Base-by-base conservation (phyloP, 2,888 invertebrate species). In the Idaea straminata region DNA sequence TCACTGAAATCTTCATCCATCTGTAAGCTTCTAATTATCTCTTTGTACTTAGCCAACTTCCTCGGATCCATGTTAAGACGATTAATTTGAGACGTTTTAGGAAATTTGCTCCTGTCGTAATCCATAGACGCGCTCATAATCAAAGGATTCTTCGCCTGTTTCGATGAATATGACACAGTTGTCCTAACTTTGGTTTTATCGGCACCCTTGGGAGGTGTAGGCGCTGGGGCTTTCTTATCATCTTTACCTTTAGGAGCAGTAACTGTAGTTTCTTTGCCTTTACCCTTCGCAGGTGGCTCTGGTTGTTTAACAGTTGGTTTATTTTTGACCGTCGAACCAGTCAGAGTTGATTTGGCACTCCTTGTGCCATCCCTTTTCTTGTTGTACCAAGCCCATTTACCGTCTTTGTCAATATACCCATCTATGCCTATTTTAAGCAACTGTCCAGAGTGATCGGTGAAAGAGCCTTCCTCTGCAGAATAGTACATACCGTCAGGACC, bases 401-500 rank as follows among this genome's bases (percentile, higher is more conserved):
- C 80, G 58, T 91, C 87, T 74, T 87, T 87, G 65, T 90, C 91
- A 36, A 92, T 72, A 63, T 88, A 92, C 6, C 92, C 92, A 69
- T 92, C 92, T 15, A 92, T 64, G 34, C 92, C 92, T 67, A 92
- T 84, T 73, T 85, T 88, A 59, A 84, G 75, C 34, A 66, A 25
- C 62, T 79, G 77, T 4, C 88, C 88, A 66, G 61, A 69, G 57
- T 65, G 77, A 72, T 90, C 91, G 13, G 84, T 85, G 65, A 91
- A 88, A 25, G 71, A 68, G 5, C 92, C 91, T 35, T 92, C 92
- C 69, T 91, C 91, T 36, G 92, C 82, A 0, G 86, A 83, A 74
- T 92, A 91, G 64, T 70, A 74, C 84, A 86, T 81, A 5, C 91
- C 92, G 74, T 92, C 92, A 2, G 90, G 92, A 4, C 92, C 92